Evolutionary conservation across 2,113 vertebrate species (phyloP), one percentile per base, ranked within the genome.

Genomic region (Bostrychus sinensis): DNA sequence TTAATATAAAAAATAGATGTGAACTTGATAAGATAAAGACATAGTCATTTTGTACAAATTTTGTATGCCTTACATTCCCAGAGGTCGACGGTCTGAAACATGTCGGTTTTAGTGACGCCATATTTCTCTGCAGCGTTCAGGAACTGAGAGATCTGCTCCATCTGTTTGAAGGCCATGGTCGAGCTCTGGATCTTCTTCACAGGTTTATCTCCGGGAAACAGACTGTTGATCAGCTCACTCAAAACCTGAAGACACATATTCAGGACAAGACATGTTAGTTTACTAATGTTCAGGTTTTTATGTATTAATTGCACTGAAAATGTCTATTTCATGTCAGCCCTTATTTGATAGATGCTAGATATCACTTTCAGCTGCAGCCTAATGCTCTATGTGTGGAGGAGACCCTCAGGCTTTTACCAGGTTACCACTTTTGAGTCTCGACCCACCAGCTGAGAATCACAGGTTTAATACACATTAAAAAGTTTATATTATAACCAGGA

Each of bases 101-200:
- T 92, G 73, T 99, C 96, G 0, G 96, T 98, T 90, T 98, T 98
- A 67, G 85, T 92, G 83, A 98, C 95, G 0, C 97, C 97, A 0
- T 97, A 99, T 41, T 90, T 90, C 80, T 99, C 97, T 0, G 97
- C 92, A 0, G 94, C 96, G 6, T 91, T 94, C 70, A 99, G 93
- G 86, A 99, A 99, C 91, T 98, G 96, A 2, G 97, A 93, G 19
- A 99, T 93, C 90, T 98, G 96, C 80, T 99, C 97, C 97, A 98
- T 99, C 90, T 99, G 97, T 91, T 98, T 98, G 91, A 99, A 99
- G 34, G 95, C 97, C 95, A 96, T 98, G 62, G 89, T 71, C 0
- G 93, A 89, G 32, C 93, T 93, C 0, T 94, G 93, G 78, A 96
- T 93, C 92, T 96, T 98, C 89, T 92, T 93, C 48, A 99, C 82